A percentile compares a stretch with the other conserved stretches of the same genome.
phyloP scores from a whole-genome alignment of 23 tunicate genomes.

The Styela clava region DNA sequence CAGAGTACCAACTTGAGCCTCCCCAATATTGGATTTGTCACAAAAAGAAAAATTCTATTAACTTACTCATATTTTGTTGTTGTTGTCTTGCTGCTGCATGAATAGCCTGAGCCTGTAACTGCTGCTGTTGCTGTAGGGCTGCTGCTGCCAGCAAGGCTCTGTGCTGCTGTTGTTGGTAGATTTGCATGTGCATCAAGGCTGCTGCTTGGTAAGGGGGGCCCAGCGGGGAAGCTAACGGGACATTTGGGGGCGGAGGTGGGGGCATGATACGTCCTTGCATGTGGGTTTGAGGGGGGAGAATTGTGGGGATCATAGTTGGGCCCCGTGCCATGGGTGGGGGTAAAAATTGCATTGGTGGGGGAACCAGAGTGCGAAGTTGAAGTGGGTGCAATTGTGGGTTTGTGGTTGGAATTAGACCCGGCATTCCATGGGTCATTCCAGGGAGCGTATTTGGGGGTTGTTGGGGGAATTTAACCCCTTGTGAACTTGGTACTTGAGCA shows the following conservation, averaged over 20 bases:
- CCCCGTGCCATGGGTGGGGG: conserved; percentile 16
- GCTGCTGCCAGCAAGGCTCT: conserved; percentile 30
- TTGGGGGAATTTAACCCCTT: conserved; percentile 23
- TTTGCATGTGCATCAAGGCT: conserved; percentile 66
- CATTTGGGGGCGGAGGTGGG: conserved; percentile 40
- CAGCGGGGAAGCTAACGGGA: conserved; percentile 34
- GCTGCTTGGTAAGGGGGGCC: conserved; percentile 39
- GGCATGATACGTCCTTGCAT: conserved; percentile 25
- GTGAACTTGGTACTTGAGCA: conserved; percentile 14
- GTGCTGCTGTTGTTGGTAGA: conserved; percentile 49
- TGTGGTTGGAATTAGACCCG: conserved; percentile 29
- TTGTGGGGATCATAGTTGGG: conserved; percentile 36
- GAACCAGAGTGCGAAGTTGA: background rate
- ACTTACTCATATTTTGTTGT: conserved; percentile 47
- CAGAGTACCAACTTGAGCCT: no score
- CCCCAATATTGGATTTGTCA: no score
- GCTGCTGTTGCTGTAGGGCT: conserved; percentile 50
- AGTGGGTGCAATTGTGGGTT: conserved; percentile 16
- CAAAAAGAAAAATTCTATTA: no score
- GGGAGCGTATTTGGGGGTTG: conserved; percentile 38
- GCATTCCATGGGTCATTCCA: conserved; percentile 30
- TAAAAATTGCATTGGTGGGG: conserved; percentile 13
- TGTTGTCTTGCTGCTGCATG: conserved; percentile 39
- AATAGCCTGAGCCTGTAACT: conserved; percentile 42
- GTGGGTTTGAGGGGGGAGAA: conserved; percentile 32